phyloP scores from a whole-genome alignment of 2,888 invertebrate species.

The Pammene aurita region DNA sequence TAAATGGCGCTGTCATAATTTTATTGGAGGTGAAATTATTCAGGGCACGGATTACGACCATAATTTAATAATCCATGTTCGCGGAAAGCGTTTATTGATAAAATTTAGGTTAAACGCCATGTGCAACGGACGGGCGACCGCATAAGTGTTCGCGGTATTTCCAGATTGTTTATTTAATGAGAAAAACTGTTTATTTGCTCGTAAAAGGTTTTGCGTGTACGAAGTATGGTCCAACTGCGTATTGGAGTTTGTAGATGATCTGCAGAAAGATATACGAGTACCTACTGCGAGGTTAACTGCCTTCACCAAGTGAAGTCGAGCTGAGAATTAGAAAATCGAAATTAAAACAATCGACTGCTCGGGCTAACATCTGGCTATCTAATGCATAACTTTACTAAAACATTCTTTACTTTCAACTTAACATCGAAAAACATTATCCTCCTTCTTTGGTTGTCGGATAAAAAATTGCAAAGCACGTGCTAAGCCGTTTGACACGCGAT shows the following conservation, averaged over 20 bases:
- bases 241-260: constrained; percentile 7
- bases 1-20: neutral
- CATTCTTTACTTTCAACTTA: too few species aligned
- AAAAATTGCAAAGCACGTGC: constrained; percentile 23
- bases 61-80: constrained; percentile 43
- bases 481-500: constrained; percentile 36
- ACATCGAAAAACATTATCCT: neutral
- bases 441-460: neutral
- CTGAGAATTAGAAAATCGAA: too few species aligned
- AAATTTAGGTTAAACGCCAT: constrained; percentile 52
- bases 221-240: constrained; percentile 8
- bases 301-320: neutral
- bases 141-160: constrained; percentile 39
- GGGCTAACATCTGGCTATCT: too few species aligned
- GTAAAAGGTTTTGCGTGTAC: constrained; percentile 26
- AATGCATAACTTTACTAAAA: too few species aligned
- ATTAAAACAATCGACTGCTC: neutral
- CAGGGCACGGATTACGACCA: constrained; percentile 19
- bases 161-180: constrained; percentile 26
- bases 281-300: neutral
- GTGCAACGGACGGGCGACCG: constrained; percentile 45
- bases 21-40: neutral
- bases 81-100: constrained; percentile 50
- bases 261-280: neutral
- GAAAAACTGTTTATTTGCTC: constrained; percentile 31